Conservation (phyloP, 2,888 invertebrate species). For the Augiades crinisus region DNA sequence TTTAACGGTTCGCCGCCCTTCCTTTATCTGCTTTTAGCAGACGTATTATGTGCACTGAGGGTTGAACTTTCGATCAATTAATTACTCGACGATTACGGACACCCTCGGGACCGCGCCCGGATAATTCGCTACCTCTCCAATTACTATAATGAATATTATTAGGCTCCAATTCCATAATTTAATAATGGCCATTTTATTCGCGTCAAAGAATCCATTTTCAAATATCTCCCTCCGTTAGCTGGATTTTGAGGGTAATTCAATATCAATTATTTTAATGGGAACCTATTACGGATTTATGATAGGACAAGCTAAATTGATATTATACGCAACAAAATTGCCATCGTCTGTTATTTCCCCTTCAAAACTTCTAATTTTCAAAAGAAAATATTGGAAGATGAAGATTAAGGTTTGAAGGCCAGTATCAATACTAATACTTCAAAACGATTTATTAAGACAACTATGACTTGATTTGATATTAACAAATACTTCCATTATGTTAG, state of each 20-base stretch:
- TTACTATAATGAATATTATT: conserved; percentile 68
- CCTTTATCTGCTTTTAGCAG: conserved; percentile 75
- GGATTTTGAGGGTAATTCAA: conserved; percentile 27
- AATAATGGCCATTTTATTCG: conserved; percentile 37
- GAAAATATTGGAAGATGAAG: conserved; percentile 2
- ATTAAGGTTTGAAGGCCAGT: too few relatives aligned
- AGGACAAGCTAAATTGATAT: conserved; percentile 11
- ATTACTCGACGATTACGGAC: conserved; percentile 72
- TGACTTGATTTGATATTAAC: not conserved
- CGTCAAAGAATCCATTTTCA: conserved; percentile 31
- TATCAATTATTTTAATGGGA: conserved; percentile 24
- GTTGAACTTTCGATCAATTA: conserved; percentile 79
- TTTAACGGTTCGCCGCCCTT: conserved; percentile 70
- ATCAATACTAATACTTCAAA: too few relatives aligned
- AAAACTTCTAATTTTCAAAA: not conserved
- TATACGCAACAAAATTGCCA: not conserved
- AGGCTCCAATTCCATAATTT: conserved; percentile 58
- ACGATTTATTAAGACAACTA: not conserved
- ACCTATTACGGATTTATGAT: conserved; percentile 20
- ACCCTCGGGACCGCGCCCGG: conserved; percentile 52
- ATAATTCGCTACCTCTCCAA: conserved; percentile 47
- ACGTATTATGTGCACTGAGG: conserved; percentile 72
- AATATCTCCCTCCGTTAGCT: conserved; percentile 25
- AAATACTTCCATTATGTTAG: not conserved
- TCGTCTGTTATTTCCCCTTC: not conserved